These are phyloP conservation scores for Lepidurus packardi DNA, from an alignment of 1,140 invertebrate genomes.

Conservation along the genomic window DNA sequence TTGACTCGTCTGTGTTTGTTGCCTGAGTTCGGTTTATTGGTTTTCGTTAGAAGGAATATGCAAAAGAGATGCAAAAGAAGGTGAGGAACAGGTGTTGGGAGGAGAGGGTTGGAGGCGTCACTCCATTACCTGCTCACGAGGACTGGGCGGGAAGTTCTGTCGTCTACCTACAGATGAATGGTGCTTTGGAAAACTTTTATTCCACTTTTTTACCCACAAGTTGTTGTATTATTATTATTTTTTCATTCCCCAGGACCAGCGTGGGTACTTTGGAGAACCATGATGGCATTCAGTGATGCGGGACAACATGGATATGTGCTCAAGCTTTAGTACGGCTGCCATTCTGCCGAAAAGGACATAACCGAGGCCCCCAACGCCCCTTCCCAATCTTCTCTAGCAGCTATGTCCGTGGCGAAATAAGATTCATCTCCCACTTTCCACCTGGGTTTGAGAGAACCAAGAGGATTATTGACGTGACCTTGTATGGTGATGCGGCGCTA, in stretches of 20 bases:
- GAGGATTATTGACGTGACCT: constrained; percentile 14
- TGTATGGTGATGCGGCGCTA: constrained; percentile 14
- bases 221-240: neutral
- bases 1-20: neutral
- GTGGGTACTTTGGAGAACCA: neutral
- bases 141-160: constrained; percentile 20
- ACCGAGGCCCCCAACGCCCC: constrained; percentile 3
- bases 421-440: constrained; percentile 15
- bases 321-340: neutral
- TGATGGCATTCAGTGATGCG: neutral
- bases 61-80: constrained; percentile 15
- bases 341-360: constrained; percentile 19
- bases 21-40: neutral
- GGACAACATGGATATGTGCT: neutral
- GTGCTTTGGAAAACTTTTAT: neutral
- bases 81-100: constrained; percentile 17
- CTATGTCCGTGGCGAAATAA: neutral
- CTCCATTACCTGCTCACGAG: constrained; percentile 8
- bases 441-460: neutral
- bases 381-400: neutral
- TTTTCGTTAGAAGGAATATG: neutral
- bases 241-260: neutral
- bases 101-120: constrained; percentile 20
- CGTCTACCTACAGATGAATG: constrained; percentile 14
- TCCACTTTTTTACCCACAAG: neutral